A percentile compares a stretch with the other conserved stretches of the same genome.
phyloP scores from a whole-genome alignment of 2,797 vertebrate genomes.

The Silurus aristotelis region DNA sequence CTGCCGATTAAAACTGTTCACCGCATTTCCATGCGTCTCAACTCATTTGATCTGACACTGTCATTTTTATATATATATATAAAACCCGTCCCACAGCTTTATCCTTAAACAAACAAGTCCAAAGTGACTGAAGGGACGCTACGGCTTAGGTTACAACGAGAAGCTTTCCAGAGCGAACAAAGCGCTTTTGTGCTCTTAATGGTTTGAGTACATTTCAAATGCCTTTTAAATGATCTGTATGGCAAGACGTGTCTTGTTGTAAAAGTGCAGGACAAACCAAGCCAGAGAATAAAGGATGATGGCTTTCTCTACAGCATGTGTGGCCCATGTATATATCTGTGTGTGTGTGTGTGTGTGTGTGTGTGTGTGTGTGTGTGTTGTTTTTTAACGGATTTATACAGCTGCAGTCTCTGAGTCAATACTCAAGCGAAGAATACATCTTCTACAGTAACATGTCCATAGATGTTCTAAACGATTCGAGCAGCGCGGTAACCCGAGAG shows the following conservation, averaged over 20 bases:
- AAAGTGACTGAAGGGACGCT: slow-evolving; percentile 16
- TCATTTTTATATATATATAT: not conserved
- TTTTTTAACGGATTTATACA: not conserved
- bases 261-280: slow-evolving; percentile 42
- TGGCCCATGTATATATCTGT: slow-evolving; percentile 13
- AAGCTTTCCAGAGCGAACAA: slow-evolving; percentile 37
- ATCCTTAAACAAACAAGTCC: slow-evolving; percentile 45
- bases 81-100: not conserved
- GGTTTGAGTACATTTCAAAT: slow-evolving; percentile 43
- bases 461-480: not conserved
- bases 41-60: too few species aligned
- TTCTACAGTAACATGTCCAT: slow-evolving; percentile 31
- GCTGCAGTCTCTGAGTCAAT: not conserved
- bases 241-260: slow-evolving; percentile 50
- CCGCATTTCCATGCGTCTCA: too few species aligned
- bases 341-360: not conserved
- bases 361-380: not conserved
- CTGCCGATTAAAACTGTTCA: too few species aligned
- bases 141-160: slow-evolving; percentile 5
- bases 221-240: slow-evolving; percentile 41
- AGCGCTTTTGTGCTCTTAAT: slow-evolving; percentile 49
- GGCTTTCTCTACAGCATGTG: slow-evolving; percentile 28
- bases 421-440: not conserved
- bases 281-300: slow-evolving; percentile 33
- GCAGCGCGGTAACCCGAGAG: slow-evolving; percentile 1